These are phyloP conservation scores for Ophiothrix spiculata DNA, from an alignment of 35 echinoderm and acorn worm genomes.

Conservation along the genomic window DNA sequence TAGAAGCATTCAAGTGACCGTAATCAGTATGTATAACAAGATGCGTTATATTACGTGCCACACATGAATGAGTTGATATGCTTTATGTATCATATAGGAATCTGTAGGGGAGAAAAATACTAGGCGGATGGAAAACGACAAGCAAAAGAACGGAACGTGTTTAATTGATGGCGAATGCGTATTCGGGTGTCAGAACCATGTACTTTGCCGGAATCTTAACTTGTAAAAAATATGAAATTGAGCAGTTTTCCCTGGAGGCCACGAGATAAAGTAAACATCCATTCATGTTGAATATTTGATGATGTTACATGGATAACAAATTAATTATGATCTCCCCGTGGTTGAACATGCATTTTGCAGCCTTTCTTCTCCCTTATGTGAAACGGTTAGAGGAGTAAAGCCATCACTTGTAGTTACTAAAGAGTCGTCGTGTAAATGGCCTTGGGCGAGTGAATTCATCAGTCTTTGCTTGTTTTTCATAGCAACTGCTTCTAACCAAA, in stretches of 20 bases:
- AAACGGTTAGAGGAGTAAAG: neutral
- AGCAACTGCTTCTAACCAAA: neutral
- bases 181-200: neutral
- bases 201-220: neutral
- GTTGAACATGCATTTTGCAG: constrained; percentile 3
- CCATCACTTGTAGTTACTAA: neutral
- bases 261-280: neutral
- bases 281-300: constrained; percentile 4
- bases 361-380: neutral
- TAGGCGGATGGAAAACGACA: too few species aligned
- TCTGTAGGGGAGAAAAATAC: too few species aligned
- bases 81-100: too few species aligned
- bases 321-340: neutral
- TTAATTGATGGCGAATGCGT: constrained; percentile 1
- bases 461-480: neutral
- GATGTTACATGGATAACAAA: constrained; percentile 4
- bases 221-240: constrained; percentile 1
- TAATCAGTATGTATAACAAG: constrained; percentile 16
- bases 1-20: too few species aligned
- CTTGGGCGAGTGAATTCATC: neutral
- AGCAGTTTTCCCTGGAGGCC: neutral
- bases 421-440: neutral
- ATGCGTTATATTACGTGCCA: too few species aligned
- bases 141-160: neutral
- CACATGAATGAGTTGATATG: too few species aligned